Base-by-base conservation (phyloP, 2,113 vertebrate species). In the Thalassoma bifasciatum region DNA sequence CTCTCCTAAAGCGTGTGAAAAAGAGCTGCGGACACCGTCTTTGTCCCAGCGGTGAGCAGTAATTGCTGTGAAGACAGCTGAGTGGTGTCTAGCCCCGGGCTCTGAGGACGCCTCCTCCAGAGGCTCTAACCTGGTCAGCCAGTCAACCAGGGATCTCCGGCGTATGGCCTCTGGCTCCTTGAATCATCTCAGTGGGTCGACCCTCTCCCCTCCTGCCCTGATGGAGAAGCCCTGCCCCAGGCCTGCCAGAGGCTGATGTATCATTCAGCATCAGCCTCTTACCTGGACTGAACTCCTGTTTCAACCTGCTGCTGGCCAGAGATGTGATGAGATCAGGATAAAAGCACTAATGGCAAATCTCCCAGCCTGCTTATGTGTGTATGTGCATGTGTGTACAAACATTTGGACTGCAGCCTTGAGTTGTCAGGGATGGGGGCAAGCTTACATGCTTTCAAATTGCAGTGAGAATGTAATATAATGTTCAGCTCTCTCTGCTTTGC, bases 391-490 rank as follows among this genome's bases (percentile, higher is more conserved):
- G 36, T 49, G 62, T 69, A 52, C 73, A 72, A 72, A 82, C 78
- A 73, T 85, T 79, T 80, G 68, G 58, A 79, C 30, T 10, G 19
- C 64, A 76, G 54, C 49, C 51, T 56, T 62, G 67, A 69, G 59
- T 73, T 70, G 51, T 67, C 22, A 50, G 61, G 61, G 57, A 71
- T 4, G 56, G 53, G 49, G 50, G 46, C 34, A 61, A 52, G 36
- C 17, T 62, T 60, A 23, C 66, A 66, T 74, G 79, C 66, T 67
- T 79, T 82, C 62, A 86, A 70, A 86, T 81, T 63, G 58, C 71
- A 56, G 54, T 57, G 63, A 84, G 87, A 84, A 84, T 81, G 77
- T 70, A 82, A 87, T 80, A 54, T 83, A 71, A 87, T 61, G 77
- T 90, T 78, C 73, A 65, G 86, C 82, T 85, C 83, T 78, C 73